Base-by-base conservation (phyloP, 1,140 invertebrate genomes). In the Heliconius nattereri region DNA sequence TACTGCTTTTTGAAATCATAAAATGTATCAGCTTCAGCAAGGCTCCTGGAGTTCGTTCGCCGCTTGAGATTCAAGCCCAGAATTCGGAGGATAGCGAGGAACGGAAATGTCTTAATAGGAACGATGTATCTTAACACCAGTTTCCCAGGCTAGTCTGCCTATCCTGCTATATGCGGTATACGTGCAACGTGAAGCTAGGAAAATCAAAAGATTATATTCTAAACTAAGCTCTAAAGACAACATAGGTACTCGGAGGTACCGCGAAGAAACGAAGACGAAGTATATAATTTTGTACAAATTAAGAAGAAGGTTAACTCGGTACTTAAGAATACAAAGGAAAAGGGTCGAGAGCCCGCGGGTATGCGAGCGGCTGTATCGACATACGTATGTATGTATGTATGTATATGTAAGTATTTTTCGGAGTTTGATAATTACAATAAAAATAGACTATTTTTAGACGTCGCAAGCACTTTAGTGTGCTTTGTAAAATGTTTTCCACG, bases 301-400 rank as follows among this genome's bases (percentile, higher is more conserved):
- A 66, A 66, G 60, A 66, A 66, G 60, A 66, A 66, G 60, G 60
- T 66, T 66, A 66, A 29, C 60, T 66, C 13, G 60, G 60, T 66
- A 66, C 60, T 66, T 66, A 66, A 29, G 23, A 66, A 66, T 66
- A 66, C 60, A 66, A 66, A 66, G 60, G 26, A 66, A 66, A 66
- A 66, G 60, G 60, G 60, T 66, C 60, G 60, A 66, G 60, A 66
- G 60, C 60, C n/a, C 60, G 60, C 60, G 60, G 60, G n/a, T 66
- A 66, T 66, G 23, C 60, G 60, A 66, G 26, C 57, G 16, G 60
- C 26, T 66, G 29, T 66, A 66, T 26, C 23, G 60, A 26, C n/a
- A 66, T 66, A 66, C 26, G 29, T 66, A 29, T 11, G n/a, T 52
- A 20, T 52, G 7, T 20, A 20, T 52, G 19, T 52, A 3, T 49